A percentile compares a stretch with the other conserved stretches of the same genome.
Evolutionary conservation across 2,113 vertebrate species (phyloP).

Genomic region (Naja naja): DNA sequence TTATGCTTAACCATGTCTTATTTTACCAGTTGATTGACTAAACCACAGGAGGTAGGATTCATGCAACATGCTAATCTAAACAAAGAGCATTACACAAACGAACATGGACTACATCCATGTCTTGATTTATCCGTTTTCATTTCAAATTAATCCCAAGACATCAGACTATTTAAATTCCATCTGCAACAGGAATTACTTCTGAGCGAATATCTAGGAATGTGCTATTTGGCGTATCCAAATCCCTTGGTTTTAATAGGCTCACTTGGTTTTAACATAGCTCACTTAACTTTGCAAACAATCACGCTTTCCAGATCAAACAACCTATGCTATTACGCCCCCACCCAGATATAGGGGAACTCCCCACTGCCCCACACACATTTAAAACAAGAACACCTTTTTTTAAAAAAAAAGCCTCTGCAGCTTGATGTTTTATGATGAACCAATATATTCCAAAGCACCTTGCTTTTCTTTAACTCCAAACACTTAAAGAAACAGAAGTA

Average conservation of each 20-base stretch:
- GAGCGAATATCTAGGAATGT: neutral
- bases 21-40: neutral
- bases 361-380: constrained; percentile 45
- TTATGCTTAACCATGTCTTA: neutral
- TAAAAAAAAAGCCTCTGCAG: neutral
- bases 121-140: neutral
- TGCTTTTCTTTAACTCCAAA: constrained; percentile 20
- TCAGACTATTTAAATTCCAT: neutral
- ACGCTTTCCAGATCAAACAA: constrained; percentile 23
- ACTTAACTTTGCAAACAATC: neutral
- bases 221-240: neutral
- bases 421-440: neutral
- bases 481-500: constrained; percentile 50
- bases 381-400: constrained; percentile 36
- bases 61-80: neutral
- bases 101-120: neutral
- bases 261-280: too few relatives aligned
- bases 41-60: neutral
- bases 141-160: neutral
- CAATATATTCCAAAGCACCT: neutral
- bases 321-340: constrained; percentile 33
- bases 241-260: neutral
- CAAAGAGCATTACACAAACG: neutral
- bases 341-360: neutral
- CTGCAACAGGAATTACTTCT: neutral